Conservation (phyloP, 2,113 vertebrate species). For the Indicator indicator region DNA sequence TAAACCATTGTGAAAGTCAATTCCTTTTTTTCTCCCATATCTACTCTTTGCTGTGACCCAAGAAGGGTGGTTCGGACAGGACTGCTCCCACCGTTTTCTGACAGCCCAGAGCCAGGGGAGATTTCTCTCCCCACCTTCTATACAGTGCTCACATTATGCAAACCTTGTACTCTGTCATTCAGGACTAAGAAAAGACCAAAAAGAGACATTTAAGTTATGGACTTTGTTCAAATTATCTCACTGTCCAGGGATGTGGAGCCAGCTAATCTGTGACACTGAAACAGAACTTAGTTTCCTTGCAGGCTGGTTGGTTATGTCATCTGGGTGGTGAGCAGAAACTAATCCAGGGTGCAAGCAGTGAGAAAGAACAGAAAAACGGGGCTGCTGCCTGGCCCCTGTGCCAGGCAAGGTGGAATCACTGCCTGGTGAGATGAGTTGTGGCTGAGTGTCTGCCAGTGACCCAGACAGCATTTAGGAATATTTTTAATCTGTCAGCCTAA, state of each 20-base stretch:
- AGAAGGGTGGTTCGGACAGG: background rate
- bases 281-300: constrained; percentile 25
- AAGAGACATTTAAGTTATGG: constrained; percentile 10
- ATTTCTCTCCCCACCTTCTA: background rate
- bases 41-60: background rate
- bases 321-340: background rate
- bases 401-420: background rate
- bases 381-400: background rate
- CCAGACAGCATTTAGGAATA: background rate
- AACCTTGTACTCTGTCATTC: background rate
- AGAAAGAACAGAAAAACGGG: background rate
- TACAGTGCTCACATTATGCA: background rate
- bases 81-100: background rate
- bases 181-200: background rate
- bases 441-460: background rate
- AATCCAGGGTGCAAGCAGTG: background rate
- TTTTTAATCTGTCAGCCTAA: background rate
- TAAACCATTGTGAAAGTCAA: background rate
- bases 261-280: constrained; percentile 36
- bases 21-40: background rate
- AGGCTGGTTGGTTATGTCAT: constrained; percentile 26
- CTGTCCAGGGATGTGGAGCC: background rate
- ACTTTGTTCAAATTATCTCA: constrained; percentile 55
- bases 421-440: background rate
- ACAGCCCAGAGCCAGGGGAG: background rate